Base-by-base conservation (phyloP, 2,113 vertebrate species). In the Regulus satrapa region DNA sequence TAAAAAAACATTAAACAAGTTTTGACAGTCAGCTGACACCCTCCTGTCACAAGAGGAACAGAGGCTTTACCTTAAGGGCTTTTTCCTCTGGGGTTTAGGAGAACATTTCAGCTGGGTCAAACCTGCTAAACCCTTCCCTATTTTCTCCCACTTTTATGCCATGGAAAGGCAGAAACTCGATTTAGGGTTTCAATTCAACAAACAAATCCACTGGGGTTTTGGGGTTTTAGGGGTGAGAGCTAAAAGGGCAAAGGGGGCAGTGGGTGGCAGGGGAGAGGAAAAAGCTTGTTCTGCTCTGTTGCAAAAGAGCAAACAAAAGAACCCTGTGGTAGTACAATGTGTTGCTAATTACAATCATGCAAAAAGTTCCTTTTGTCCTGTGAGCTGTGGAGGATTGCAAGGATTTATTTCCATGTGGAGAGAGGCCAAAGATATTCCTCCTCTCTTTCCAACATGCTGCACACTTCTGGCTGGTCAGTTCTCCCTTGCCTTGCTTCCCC, bases 361-460 rank as follows among this genome's bases (percentile, higher is more conserved):
- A 90, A 96, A 92, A 94, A 90, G 75, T 73, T 88, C 88, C 94
- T 96, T 97, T 96, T 95, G 94, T 97, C 89, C 89, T 92, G 56
- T 19, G 91, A 92, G 89, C 80, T 91, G 89, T 40, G 56, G 85
- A 96, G 92, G 68, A 93, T n/a, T 96, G 79, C 63, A 93, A 8
- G 62, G 93, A 94, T 97, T 97, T 96, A 96, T 94, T 94, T 95
- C 79, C 78, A 84, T 4, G 52, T 81, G 90, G 90, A 95, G 64
- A 63, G 52, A 81, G 68, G 88, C 94, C 92, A 96, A 84, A 92
- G 85, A 95, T 95, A 96, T 88, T 92, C 78, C 72, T 83, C 28
- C 59, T 79, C 80, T 91, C 63, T 88, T 90, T 94, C 83, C 95
- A 90, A 92, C 20, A 76, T 63, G 64, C 79, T 96, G 92, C 85